Evolutionary conservation across 2,113 vertebrate species (phyloP).

Genomic region (Salvelinus sp.): DNA sequence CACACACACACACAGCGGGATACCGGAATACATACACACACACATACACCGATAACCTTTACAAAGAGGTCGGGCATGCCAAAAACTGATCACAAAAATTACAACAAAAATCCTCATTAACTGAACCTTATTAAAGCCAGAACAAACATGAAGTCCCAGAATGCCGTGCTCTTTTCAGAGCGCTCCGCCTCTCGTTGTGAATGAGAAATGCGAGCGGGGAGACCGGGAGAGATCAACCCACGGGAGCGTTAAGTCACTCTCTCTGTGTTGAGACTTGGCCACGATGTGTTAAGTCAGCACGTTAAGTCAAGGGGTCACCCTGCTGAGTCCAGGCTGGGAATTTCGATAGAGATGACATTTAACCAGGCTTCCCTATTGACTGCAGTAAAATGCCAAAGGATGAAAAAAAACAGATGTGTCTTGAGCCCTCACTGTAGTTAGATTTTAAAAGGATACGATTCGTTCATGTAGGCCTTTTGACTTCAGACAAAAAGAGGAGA

Average conservation of each 20-base stretch:
- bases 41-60: constrained; percentile 20
- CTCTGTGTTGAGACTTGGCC: background rate
- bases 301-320: background rate
- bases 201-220: constrained; percentile 10
- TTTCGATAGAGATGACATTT: constrained; percentile 14
- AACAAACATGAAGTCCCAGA: constrained; percentile 15
- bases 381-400: background rate
- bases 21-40: background rate
- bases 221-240: background rate
- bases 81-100: background rate
- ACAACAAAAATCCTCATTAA: too few species aligned
- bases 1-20: background rate
- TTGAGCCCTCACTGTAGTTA: background rate
- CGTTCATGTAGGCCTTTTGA: background rate
- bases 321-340: background rate
- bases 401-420: background rate
- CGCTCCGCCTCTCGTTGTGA: background rate
- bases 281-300: background rate
- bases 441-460: background rate
- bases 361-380: background rate
- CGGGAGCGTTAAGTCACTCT: background rate
- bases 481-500: background rate
- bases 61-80: background rate
- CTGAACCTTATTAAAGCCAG: too few species aligned
- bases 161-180: constrained; percentile 17